Evolutionary conservation across 2,797 vertebrate genomes (phyloP).

Genomic region (Chelmon rostratus): DNA sequence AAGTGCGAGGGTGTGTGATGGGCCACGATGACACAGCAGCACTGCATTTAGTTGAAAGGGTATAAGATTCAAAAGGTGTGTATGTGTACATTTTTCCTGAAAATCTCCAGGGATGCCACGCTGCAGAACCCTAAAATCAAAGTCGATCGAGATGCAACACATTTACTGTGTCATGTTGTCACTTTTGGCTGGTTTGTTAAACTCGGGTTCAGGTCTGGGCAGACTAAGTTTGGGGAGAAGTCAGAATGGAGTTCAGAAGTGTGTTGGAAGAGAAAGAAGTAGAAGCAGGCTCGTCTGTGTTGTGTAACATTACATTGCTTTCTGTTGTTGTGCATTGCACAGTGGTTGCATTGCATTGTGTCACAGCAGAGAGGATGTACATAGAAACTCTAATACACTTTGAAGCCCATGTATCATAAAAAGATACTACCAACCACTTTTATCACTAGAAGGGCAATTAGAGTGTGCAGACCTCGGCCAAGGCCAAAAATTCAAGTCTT

Average conservation of each 20-base stretch:
- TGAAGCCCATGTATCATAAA: background rate
- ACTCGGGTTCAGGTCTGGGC: background rate
- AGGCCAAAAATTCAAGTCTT: no score
- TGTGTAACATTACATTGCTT: background rate
- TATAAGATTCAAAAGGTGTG: conserved; percentile 34
- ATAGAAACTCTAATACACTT: background rate
- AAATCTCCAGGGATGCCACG: conserved; percentile 5
- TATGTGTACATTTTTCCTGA: background rate
- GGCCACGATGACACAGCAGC: conserved; percentile 36
- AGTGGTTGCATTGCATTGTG: conserved; percentile 14
- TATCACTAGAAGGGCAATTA: background rate
- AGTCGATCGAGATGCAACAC: conserved; percentile 13
- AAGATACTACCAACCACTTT: background rate
- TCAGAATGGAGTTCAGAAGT: background rate
- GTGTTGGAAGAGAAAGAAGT: background rate
- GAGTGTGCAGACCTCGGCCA: no score
- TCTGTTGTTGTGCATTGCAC: conserved; percentile 6
- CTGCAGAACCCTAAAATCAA: conserved; percentile 23
- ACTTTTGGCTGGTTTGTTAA: conserved; percentile 7
- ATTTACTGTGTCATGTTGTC: conserved; percentile 21
- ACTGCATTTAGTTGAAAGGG: conserved; percentile 48
- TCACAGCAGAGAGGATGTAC: background rate
- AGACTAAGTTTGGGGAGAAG: background rate
- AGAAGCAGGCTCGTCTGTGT: background rate
- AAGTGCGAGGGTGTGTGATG: conserved; percentile 35